These are phyloP conservation scores for Chrysolina americana DNA, from an alignment of 2,888 invertebrate species.

Conservation along the genomic window DNA sequence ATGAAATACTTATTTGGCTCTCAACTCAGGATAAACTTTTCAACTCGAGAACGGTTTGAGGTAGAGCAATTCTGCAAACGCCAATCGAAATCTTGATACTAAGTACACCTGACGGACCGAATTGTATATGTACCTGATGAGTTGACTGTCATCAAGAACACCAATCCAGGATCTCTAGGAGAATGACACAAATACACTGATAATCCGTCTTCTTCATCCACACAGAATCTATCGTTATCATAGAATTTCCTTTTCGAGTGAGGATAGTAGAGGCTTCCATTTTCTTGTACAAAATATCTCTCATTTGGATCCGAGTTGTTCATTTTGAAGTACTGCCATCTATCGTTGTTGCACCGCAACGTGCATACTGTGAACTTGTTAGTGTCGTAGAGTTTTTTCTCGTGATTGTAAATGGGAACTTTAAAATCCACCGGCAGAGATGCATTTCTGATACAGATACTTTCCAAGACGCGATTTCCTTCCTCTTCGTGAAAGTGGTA, in stretches of 20 bases:
- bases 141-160: neutral
- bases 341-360: slow-evolving; percentile 37
- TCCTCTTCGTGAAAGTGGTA: slow-evolving; percentile 41
- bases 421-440: slow-evolving; percentile 33
- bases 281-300: slow-evolving; percentile 55
- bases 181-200: slow-evolving; percentile 51
- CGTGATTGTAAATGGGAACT: slow-evolving; percentile 37
- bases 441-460: slow-evolving; percentile 25
- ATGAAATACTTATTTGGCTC: no score
- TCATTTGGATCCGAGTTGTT: slow-evolving; percentile 45
- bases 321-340: slow-evolving; percentile 44
- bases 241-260: slow-evolving; percentile 41
- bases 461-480: slow-evolving; percentile 12
- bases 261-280: slow-evolving; percentile 54
- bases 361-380: slow-evolving; percentile 39
- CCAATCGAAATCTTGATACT: no score
- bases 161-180: slow-evolving; percentile 15
- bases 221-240: slow-evolving; percentile 50
- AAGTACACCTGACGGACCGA: no score
- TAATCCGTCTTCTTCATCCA: slow-evolving; percentile 51
- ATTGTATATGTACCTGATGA: neutral
- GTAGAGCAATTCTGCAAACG: no score
- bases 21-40: no score
- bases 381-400: slow-evolving; percentile 19
- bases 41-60: no score